Conservation (phyloP, 2,888 invertebrate species). For the Tuberolachnus salignus region DNA sequence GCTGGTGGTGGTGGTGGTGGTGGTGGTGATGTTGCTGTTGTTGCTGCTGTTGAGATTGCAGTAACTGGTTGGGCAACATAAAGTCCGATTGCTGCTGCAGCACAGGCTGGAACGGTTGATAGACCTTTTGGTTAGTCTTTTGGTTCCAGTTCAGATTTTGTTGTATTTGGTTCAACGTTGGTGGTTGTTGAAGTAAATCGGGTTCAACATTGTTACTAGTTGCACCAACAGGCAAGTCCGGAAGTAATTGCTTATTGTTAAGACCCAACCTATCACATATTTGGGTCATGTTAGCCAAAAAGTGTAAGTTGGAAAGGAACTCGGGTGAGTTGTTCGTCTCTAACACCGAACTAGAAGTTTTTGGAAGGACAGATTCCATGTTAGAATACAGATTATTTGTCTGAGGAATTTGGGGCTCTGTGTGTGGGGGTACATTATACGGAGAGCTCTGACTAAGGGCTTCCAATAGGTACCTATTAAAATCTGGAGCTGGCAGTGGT, state of each 20-base stretch:
- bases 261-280: constrained; percentile 55
- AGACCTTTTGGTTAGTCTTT: constrained; percentile 48
- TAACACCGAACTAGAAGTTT: constrained; percentile 51
- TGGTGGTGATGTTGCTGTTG: constrained; percentile 39
- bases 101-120: constrained; percentile 50
- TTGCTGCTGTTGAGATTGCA: constrained; percentile 49
- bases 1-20: constrained; percentile 28
- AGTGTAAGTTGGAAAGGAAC: constrained; percentile 52
- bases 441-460: constrained; percentile 46
- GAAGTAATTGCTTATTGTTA: constrained; percentile 48
- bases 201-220: constrained; percentile 44
- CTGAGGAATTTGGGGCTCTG: constrained; percentile 53
- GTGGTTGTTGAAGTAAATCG: constrained; percentile 51
- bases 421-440: constrained; percentile 46
- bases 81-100: constrained; percentile 52
- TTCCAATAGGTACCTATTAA: constrained; percentile 45
- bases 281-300: constrained; percentile 53
- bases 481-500: constrained; percentile 52
- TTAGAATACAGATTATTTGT: constrained; percentile 45
- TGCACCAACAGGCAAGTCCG: constrained; percentile 50
- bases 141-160: constrained; percentile 54
- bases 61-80: constrained; percentile 48
- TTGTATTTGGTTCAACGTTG: constrained; percentile 49
- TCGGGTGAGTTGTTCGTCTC: constrained; percentile 53
- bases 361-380: constrained; percentile 52